Conservation (phyloP, 2,113 vertebrate genomes). For the western clawed frog (Xenopus tropicalis) region DNA sequence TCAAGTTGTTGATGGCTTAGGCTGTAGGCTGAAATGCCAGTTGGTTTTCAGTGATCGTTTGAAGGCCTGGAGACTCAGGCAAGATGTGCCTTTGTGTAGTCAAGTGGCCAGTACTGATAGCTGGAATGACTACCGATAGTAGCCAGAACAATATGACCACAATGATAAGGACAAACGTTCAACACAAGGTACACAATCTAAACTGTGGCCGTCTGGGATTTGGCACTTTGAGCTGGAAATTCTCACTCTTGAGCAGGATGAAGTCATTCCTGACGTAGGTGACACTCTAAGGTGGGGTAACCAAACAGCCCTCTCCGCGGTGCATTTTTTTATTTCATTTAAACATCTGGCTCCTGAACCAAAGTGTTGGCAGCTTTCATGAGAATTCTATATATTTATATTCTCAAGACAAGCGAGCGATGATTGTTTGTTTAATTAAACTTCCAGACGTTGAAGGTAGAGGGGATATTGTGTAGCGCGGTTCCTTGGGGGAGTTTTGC, state of each 20-base stretch:
- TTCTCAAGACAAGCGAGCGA: background rate
- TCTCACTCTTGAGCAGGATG: constrained; percentile 46
- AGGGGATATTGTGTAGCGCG: no score
- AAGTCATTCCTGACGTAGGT: constrained; percentile 54
- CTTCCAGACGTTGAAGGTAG: background rate
- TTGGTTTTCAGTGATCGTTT: no score
- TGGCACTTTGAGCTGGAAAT: constrained; percentile 50
- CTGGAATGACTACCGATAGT: no score
- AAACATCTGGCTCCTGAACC: background rate
- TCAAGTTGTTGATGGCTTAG: no score
- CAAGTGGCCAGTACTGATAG: no score
- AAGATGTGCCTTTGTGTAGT: no score
- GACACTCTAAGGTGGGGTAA: constrained; percentile 52
- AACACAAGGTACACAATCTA: no score
- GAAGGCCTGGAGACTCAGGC: no score
- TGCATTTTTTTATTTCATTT: constrained; percentile 22
- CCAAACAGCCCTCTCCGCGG: constrained; percentile 31
- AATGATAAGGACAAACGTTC: no score
- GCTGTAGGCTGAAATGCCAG: no score
- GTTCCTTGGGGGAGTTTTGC: no score
- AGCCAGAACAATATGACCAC: no score
- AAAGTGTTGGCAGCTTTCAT: background rate
- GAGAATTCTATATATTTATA: background rate
- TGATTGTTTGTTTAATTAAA: background rate
- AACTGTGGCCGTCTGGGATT: constrained; percentile 12